Evolutionary conservation across 2,888 invertebrate genomes (phyloP), one percentile per base, ranked within the genome.

Genomic region (Polydrusus tereticollis): DNA sequence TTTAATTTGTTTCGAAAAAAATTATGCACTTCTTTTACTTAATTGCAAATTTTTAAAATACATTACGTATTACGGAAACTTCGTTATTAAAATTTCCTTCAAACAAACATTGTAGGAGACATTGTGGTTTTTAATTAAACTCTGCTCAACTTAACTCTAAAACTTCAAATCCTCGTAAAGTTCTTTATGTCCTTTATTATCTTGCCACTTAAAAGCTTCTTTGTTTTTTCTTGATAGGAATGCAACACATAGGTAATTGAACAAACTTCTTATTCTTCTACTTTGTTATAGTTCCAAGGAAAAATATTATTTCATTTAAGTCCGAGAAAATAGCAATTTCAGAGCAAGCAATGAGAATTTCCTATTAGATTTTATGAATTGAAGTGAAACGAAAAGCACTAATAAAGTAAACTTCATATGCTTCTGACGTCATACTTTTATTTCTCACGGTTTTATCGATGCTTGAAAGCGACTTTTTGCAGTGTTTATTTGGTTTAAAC

Each of bases 221-320:
- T 55, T 55, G 52, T 55, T 55, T 55, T 29, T 55, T 55, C 16
- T 7, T 33, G 45, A 63, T 63, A 63, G 50, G 47, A 63, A 63
- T 63, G 50, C 62, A 63, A 63, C 62, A 63, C 62, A 63, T 63
- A 63, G 45, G 20, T 47, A 63, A 26, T 63, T n/a, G 33, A 45
- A 36, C 62, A 63, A 63, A 63, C 62, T 50, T 63, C 62, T 26
- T 63, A 63, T 33, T 63, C 50, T 63, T 41, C 62, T 63, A 63
- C 62, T 63, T 63, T 63, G 62, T 63, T 63, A 50, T 47, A 63
- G 20, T 63, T 29, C 33, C 62, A 5, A 29, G 47, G 62, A 47
- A 63, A 63, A 63, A 63, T 63, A 63, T 63, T 63, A 63, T 63
- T 63, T 63, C 62, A 50, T 63, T 63, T 23, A 50, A 63, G 20